Evolutionary conservation across 2,113 vertebrate species (phyloP).

Genomic region (Opisthocomus hoazin): DNA sequence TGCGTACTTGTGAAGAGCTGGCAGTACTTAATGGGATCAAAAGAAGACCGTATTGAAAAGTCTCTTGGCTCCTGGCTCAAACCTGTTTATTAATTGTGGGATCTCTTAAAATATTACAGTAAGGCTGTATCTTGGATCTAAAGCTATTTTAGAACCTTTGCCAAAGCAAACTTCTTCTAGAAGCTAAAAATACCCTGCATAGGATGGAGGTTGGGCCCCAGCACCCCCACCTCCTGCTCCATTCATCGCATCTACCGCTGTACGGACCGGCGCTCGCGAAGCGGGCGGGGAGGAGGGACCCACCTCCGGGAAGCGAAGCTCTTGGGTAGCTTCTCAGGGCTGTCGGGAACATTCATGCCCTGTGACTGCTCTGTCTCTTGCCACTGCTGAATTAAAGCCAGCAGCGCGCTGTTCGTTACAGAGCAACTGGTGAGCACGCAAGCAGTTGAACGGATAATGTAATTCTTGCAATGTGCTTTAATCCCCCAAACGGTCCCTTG

Average conservation of each 20-base stretch:
- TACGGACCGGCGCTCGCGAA: accelerated
- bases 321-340: neutral
- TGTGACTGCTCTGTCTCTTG: neutral
- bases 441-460: neutral
- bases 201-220: neutral
- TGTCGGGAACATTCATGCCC: neutral
- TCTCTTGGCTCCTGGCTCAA: neutral
- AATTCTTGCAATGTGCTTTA: neutral
- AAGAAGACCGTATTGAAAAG: neutral
- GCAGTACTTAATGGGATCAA: neutral
- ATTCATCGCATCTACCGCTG: neutral
- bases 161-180: conserved; percentile 21
- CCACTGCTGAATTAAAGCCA: neutral
- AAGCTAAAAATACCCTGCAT: conserved; percentile 12
- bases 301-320: accelerated
- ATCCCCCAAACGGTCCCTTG: neutral
- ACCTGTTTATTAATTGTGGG: conserved; percentile 2
- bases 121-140: neutral
- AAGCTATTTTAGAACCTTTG: conserved; percentile 8
- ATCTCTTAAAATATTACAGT: neutral
- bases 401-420: neutral
- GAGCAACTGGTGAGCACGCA: neutral
- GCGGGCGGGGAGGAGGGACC: neutral
- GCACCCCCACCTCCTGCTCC: neutral
- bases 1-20: neutral